These are phyloP conservation scores for Drosophila simulans DNA, from an alignment of 1,140 invertebrate genomes.

Conservation along the genomic window DNA sequence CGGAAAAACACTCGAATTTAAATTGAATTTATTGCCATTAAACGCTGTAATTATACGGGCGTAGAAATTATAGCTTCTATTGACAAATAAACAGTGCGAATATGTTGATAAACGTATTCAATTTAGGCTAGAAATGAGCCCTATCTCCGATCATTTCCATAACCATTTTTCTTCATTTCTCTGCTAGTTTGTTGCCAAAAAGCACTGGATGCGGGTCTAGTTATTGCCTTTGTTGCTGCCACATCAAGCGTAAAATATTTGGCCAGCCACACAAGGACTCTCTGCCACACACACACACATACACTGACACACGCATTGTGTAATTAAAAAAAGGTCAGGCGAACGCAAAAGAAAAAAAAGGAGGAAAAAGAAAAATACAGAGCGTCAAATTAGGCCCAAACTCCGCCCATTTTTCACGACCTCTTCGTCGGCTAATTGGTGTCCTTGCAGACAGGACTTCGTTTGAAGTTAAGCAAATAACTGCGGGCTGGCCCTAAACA, in stretches of 20 bases:
- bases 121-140: background rate
- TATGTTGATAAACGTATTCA: background rate
- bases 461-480: conserved; percentile 48
- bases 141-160: conserved; percentile 3
- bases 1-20: background rate
- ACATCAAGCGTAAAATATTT: conserved; percentile 65
- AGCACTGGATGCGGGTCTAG: conserved; percentile 25
- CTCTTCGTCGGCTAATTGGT: conserved; percentile 29
- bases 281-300: background rate
- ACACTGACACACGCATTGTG: conserved; percentile 9
- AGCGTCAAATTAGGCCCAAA: conserved; percentile 41
- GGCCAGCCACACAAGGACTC: conserved; percentile 39
- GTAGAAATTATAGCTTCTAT: no score
- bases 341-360: background rate
- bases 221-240: conserved; percentile 33
- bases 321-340: conserved; percentile 54
- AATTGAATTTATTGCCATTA: background rate
- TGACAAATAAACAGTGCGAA: background rate
- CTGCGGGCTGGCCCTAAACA: conserved; percentile 26
- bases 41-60: no score
- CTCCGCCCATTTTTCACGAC: background rate
- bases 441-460: conserved; percentile 37
- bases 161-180: conserved; percentile 12
- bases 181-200: conserved; percentile 11
- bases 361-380: conserved; percentile 12